Evolutionary conservation across 2,113 vertebrate species (phyloP), one percentile per base, ranked within the genome.

Genomic region (Podilymbus podiceps): DNA sequence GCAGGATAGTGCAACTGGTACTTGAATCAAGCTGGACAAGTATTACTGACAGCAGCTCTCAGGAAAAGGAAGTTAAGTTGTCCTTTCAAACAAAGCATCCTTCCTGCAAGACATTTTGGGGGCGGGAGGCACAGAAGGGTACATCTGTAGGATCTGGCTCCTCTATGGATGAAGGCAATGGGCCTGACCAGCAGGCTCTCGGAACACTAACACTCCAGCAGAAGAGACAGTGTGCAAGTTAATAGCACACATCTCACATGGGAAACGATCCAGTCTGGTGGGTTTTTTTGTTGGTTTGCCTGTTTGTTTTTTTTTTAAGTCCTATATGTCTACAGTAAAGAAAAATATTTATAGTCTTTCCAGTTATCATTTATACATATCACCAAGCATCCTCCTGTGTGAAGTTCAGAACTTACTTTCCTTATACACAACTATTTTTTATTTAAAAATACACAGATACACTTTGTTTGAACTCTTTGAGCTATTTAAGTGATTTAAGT

Each of bases 401-500:
- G 23, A 59, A 80, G 72, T 56, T 89, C 85, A 82, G 81, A 42
- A n/a, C 50, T 77, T 38, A 8, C 22, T 55, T 30, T 89, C 44
- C 85, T 88, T 9, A 40, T 5, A 67, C n/a, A 49, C 16, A 82
- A 30, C 24, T 49, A 38, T 8, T 1, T 16, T 12, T 9, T 27
- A 71, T 38, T 90, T 80, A 20, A 84, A 88, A 50, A 79, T 5
- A 21, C 9, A 33, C 24, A 52, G 31, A 19, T 9, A 4, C 14
- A 4, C 47, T 11, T 35, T 20, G 50, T 47, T 60, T 88, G 58
- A 94, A 55, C 55, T 56, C 58, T n/a, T 47, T 20, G 27, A 91
- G 60, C 84, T 91, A 52, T 86, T 89, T 38, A 40, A 72, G 23
- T 35, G 33, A 89, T 56, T 91, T 85, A 89, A 94, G 67, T 82